Percentiles rank a stretch among this genome's conserved stretches.
phyloP scores from a whole-genome alignment of 2,888 invertebrate genomes.

The Dexiosoma caninum region DNA sequence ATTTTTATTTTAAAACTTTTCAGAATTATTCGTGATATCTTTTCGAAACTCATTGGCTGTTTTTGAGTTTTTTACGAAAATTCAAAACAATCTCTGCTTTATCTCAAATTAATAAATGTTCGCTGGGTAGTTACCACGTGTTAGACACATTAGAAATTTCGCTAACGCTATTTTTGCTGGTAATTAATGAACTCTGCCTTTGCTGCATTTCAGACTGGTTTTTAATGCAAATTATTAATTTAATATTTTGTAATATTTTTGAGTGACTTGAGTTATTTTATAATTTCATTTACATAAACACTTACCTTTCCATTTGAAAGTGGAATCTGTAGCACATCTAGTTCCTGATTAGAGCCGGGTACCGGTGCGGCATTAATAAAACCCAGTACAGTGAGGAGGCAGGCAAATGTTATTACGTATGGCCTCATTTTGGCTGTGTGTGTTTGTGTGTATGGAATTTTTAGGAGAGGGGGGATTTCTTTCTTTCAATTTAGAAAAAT shows the following conservation, averaged over 20 bases:
- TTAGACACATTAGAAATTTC: background rate
- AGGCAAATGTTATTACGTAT: slow-evolving; percentile 67
- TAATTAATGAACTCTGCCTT: background rate
- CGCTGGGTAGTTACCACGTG: background rate
- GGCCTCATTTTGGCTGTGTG: slow-evolving; percentile 70
- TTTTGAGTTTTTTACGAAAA: too few relatives aligned
- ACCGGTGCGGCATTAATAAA: slow-evolving; percentile 73
- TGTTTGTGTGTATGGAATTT: slow-evolving; percentile 32
- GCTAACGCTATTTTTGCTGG: background rate
- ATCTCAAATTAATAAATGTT: too few relatives aligned
- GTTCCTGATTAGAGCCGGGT: slow-evolving; percentile 73
- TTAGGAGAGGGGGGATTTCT: slow-evolving; percentile 1
- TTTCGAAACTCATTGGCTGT: too few relatives aligned
- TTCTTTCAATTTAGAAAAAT: background rate
- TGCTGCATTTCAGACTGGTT: background rate
- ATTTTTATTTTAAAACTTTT: too few relatives aligned
- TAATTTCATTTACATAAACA: slow-evolving; percentile 39
- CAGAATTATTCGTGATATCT: too few relatives aligned
- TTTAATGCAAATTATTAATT: background rate
- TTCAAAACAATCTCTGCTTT: too few relatives aligned
- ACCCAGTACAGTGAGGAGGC: slow-evolving; percentile 70
- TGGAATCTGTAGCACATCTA: slow-evolving; percentile 77
- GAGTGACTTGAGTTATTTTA: background rate
- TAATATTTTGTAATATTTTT: background rate
- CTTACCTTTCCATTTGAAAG: slow-evolving; percentile 77